Evolutionary conservation across 2,888 invertebrate species (phyloP).

Genomic region (Gymnocheta viridis): DNA sequence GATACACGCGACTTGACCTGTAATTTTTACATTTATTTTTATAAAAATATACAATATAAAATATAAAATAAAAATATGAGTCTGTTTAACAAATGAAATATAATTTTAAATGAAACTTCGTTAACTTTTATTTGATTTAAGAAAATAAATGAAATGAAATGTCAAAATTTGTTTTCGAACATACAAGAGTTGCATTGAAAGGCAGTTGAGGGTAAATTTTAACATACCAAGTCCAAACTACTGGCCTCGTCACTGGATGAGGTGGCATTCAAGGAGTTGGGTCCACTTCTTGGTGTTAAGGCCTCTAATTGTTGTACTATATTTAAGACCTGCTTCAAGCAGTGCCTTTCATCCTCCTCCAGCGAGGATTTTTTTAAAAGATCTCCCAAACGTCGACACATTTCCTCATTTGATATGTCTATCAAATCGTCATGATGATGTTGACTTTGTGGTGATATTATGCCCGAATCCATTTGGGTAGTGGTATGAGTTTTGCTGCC

Average conservation of each 20-base stretch:
- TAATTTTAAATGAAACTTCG: constrained; percentile 18
- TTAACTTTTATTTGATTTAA: constrained; percentile 31
- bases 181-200: neutral
- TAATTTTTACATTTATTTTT: constrained; percentile 62
- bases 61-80: constrained; percentile 34
- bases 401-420: constrained; percentile 75
- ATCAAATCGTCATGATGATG: constrained; percentile 74
- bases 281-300: constrained; percentile 77
- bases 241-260: constrained; percentile 83
- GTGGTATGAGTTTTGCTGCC: constrained; percentile 64
- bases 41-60: constrained; percentile 46
- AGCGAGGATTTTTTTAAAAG: constrained; percentile 77
- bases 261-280: constrained; percentile 73
- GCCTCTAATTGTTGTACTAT: constrained; percentile 85
- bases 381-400: constrained; percentile 75
- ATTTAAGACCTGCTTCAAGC: constrained; percentile 85
- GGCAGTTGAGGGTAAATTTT: neutral
- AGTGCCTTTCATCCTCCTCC: constrained; percentile 84
- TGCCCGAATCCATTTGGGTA: constrained; percentile 74
- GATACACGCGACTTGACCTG: constrained; percentile 78
- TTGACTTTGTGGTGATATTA: constrained; percentile 76
- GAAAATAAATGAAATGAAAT: constrained; percentile 16
- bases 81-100: neutral
- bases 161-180: constrained; percentile 16
- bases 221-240: constrained; percentile 82